Evolutionary conservation across 1,140 invertebrate genomes (phyloP).

Genomic region (Gonatopus flavifemur): DNA sequence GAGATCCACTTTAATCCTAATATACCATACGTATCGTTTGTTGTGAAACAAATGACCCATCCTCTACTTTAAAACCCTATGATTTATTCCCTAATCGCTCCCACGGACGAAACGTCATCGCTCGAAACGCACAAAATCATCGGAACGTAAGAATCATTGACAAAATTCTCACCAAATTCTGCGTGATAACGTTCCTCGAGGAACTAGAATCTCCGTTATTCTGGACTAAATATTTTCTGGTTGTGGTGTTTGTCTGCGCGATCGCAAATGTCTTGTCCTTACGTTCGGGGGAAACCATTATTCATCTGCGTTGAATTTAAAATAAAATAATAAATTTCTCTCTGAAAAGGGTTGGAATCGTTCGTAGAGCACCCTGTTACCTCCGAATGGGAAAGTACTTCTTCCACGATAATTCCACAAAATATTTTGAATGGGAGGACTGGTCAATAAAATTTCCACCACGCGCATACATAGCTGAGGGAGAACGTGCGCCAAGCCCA

Average conservation of each 20-base stretch:
- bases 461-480: slow-evolving; percentile 24
- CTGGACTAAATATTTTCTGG: slow-evolving; percentile 27
- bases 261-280: slow-evolving; percentile 27
- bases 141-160: neutral
- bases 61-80: no score
- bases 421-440: slow-evolving; percentile 19
- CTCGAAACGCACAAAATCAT: slow-evolving; percentile 1
- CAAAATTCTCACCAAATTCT: slow-evolving; percentile 12
- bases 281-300: slow-evolving; percentile 1
- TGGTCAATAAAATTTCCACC: slow-evolving; percentile 28
- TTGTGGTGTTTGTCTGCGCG: slow-evolving; percentile 27
- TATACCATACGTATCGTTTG: slow-evolving; percentile 42
- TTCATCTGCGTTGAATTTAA: neutral
- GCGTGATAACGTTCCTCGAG: slow-evolving; percentile 10
- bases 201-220: neutral
- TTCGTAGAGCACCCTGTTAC: no score
- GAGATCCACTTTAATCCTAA: slow-evolving; percentile 52
- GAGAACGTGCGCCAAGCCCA: slow-evolving; percentile 43
- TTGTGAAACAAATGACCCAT: slow-evolving; percentile 29
- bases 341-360: no score
- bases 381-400: no score
- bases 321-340: slow-evolving; percentile 37
- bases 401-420: slow-evolving; percentile 19
- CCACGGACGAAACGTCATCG: no score
- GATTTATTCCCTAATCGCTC: no score